phyloP scores from a whole-genome alignment of 2,888 invertebrate genomes.

The Xylota sylvarum region DNA sequence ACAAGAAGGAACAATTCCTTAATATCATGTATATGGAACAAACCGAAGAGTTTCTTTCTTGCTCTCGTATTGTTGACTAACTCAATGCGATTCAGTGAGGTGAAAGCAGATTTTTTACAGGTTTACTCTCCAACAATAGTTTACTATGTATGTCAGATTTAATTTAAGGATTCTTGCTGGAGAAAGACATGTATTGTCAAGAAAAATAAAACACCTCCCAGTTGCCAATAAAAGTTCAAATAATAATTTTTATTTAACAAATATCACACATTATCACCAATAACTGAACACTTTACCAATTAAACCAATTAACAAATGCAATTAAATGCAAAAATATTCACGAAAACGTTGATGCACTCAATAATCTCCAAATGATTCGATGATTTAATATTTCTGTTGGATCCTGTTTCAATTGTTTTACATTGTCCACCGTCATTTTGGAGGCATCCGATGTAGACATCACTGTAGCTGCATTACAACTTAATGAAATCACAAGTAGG shows the following conservation, averaged over 20 bases:
- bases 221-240: too few relatives aligned
- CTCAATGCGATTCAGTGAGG: too few relatives aligned
- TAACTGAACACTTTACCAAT: background rate
- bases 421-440: background rate
- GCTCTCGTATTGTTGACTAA: too few relatives aligned
- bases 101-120: too few relatives aligned
- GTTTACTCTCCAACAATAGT: too few relatives aligned
- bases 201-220: too few relatives aligned
- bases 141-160: too few relatives aligned
- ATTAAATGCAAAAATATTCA: conserved; percentile 8
- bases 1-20: too few relatives aligned
- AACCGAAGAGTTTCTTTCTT: too few relatives aligned
- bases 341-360: conserved; percentile 54
- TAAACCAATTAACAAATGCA: background rate
- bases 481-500: background rate
- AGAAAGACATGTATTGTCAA: too few relatives aligned
- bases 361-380: conserved; percentile 54
- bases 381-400: conserved; percentile 17
- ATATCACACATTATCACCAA: background rate
- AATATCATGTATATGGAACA: too few relatives aligned
- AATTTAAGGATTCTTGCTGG: too few relatives aligned
- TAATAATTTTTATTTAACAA: background rate
- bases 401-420: conserved; percentile 2
- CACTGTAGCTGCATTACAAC: background rate
- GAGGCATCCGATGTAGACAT: background rate